Conservation (phyloP, 2,113 vertebrate species). For the Tachysurus vachellii region DNA sequence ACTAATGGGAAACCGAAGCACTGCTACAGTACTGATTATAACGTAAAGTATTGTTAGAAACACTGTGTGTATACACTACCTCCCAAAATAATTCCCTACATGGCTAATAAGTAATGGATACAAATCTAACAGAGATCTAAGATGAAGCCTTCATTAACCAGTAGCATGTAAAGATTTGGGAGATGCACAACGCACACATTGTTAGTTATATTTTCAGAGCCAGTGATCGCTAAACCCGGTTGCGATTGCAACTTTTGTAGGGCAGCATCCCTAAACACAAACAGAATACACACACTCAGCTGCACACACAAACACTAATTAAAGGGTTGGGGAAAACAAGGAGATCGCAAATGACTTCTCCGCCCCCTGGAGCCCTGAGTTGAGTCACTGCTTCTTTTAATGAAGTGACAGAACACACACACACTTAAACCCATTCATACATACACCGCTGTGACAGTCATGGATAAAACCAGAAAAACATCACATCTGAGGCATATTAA, state of each 20-base stretch:
- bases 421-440: slow-evolving; percentile 20
- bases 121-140: background rate
- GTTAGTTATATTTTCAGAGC: slow-evolving; percentile 36
- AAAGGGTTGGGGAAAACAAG: slow-evolving; percentile 43
- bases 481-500: background rate
- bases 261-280: slow-evolving; percentile 35
- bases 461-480: slow-evolving; percentile 21
- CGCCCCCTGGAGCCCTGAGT: slow-evolving; percentile 43
- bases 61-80: background rate
- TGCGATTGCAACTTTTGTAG: slow-evolving; percentile 30
- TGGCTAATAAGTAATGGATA: background rate
- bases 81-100: background rate
- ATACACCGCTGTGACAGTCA: background rate
- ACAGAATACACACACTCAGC: slow-evolving; percentile 27
- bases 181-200: slow-evolving; percentile 8
- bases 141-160: background rate
- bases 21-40: background rate
- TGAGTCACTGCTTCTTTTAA: slow-evolving; percentile 46
- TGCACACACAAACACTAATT: slow-evolving; percentile 44
- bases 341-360: slow-evolving; percentile 38
- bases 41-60: background rate
- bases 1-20: background rate
- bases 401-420: slow-evolving; percentile 37
- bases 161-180: background rate
- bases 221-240: slow-evolving; percentile 29